A percentile compares a stretch with the other conserved stretches of the same genome.
phyloP scores from a whole-genome alignment of 1,140 invertebrate genomes.

The Meteorus sp. region DNA sequence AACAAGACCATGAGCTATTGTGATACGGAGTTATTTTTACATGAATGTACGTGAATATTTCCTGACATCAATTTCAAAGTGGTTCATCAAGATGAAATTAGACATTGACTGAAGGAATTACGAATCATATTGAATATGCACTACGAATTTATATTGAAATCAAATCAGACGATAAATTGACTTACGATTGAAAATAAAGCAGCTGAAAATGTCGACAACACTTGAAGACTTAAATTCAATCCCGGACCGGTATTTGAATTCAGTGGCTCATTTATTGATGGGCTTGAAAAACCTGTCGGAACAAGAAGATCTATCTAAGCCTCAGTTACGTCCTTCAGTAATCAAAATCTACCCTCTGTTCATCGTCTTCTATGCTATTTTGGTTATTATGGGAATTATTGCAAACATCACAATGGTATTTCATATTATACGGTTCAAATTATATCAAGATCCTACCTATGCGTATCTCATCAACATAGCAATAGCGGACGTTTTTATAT shows the following conservation, averaged over 20 bases:
- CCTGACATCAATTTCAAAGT: too few relatives aligned
- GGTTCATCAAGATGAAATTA: too few relatives aligned
- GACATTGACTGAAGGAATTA: too few relatives aligned
- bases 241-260: constrained; percentile 39
- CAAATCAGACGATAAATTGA: too few relatives aligned
- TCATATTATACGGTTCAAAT: constrained; percentile 63
- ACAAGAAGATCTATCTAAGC: constrained; percentile 52
- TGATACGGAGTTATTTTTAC: too few relatives aligned
- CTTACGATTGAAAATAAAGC: too few relatives aligned
- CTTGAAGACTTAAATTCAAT: constrained; percentile 26
- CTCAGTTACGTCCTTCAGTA: constrained; percentile 56
- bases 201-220: constrained; percentile 8
- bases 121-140: too few relatives aligned
- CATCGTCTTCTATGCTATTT: constrained; percentile 65
- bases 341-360: constrained; percentile 65
- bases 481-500: constrained; percentile 70
- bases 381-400: constrained; percentile 62
- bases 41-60: too few relatives aligned
- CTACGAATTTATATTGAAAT: too few relatives aligned
- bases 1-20: too few relatives aligned
- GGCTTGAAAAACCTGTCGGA: constrained; percentile 41
- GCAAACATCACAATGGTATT: constrained; percentile 65
- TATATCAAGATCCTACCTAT: constrained; percentile 67
- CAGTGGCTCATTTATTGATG: constrained; percentile 37
- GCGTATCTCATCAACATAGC: constrained; percentile 70